Conservation (phyloP, 92 coral and sea anemone species). For the Porites evermanni region DNA sequence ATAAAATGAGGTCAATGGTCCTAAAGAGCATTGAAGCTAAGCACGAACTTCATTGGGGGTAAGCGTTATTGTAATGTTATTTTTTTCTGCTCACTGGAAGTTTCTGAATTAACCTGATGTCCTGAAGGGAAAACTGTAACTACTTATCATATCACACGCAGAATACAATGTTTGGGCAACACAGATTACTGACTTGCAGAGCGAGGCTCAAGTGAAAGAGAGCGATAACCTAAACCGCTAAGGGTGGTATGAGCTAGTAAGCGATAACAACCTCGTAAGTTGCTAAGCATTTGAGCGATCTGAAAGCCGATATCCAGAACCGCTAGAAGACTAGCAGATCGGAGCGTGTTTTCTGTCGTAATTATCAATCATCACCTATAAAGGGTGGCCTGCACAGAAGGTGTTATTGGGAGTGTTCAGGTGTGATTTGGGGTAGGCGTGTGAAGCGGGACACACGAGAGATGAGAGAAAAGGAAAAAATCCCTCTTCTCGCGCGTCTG, state of each 20-base stretch:
- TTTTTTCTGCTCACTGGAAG: no score
- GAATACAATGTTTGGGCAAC: neutral
- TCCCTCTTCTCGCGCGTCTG: no score
- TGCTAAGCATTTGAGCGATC: neutral
- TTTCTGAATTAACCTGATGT: no score
- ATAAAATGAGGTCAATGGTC: neutral
- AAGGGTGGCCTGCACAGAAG: no score
- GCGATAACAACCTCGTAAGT: neutral
- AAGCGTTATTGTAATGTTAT: neutral
- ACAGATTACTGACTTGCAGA: neutral
- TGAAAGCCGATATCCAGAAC: no score
- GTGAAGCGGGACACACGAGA: no score
- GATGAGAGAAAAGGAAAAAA: no score
- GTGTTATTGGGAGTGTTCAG: no score
- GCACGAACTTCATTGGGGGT: constrained; percentile 11
- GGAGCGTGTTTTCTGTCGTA: no score
- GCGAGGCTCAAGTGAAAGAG: neutral
- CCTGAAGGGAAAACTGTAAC: neutral
- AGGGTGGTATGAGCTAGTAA: neutral
- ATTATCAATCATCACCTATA: no score
- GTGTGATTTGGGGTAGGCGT: no score
- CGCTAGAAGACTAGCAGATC: no score
- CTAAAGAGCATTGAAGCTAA: constrained; percentile 1
- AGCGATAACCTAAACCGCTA: neutral
- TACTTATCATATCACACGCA: neutral